Percentiles rank a stretch among this genome's conserved stretches.
Evolutionary conservation across 2,888 invertebrate species (phyloP).

Genomic region (Anoplius nigerrimus): DNA sequence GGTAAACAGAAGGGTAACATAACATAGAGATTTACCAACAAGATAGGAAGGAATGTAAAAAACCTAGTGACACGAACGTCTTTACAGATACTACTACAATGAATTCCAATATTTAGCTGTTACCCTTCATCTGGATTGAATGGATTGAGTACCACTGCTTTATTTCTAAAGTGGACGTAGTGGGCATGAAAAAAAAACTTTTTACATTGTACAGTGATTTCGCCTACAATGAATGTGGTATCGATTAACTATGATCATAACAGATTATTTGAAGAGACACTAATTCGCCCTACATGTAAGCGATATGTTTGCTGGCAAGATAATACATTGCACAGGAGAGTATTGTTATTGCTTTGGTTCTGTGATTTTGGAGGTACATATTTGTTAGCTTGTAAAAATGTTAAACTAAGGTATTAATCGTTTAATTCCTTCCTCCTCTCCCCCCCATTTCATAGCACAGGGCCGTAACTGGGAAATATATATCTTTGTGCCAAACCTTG

Average conservation of each 20-base stretch:
- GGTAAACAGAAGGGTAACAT: slow-evolving; percentile 13
- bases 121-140: slow-evolving; percentile 66
- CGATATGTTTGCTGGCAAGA: slow-evolving; percentile 64
- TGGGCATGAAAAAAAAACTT: slow-evolving; percentile 66
- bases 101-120: slow-evolving; percentile 68
- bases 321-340: slow-evolving; percentile 65
- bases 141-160: slow-evolving; percentile 65
- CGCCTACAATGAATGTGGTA: slow-evolving; percentile 70
- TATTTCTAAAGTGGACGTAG: slow-evolving; percentile 61
- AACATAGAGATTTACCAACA: not conserved
- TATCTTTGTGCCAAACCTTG: slow-evolving; percentile 60
- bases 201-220: slow-evolving; percentile 75
- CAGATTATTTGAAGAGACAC: slow-evolving; percentile 47
- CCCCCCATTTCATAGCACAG: slow-evolving; percentile 64
- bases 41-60: slow-evolving; percentile 14
- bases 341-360: slow-evolving; percentile 73
- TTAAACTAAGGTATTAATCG: slow-evolving; percentile 71
- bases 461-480: slow-evolving; percentile 67
- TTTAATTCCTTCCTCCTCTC: slow-evolving; percentile 65
- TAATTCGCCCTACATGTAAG: slow-evolving; percentile 59
- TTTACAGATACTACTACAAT: slow-evolving; percentile 69
- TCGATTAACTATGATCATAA: slow-evolving; percentile 46
- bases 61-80: slow-evolving; percentile 53
- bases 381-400: slow-evolving; percentile 73
- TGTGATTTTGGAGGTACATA: slow-evolving; percentile 74